Evolutionary conservation across 2,888 invertebrate genomes (phyloP), one percentile per base, ranked within the genome.

Genomic region (Criorhina ranunculi): DNA sequence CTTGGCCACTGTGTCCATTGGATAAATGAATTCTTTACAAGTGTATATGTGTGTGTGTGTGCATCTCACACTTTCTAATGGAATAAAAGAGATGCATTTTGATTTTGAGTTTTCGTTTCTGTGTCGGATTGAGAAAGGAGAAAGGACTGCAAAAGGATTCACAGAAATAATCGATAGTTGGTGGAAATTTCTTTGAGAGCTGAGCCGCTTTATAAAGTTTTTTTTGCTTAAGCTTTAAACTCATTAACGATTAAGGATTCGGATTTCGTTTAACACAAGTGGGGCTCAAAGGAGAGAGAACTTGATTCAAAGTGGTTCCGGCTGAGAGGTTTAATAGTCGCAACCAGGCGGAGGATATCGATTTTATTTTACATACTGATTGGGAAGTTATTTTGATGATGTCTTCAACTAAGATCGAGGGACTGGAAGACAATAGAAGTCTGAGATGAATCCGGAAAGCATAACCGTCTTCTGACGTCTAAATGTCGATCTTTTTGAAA

Each of bases 51-150:
- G 35, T 59, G 55, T 46, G 69, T 51, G 69, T 49, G 66, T 33
- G 59, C 35, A 66, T 49, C 59, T 57, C 55, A 79, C 69, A 75
- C 60, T 83, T 73, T 83, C 73, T 75, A 83, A 73, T 67, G 55
- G 62, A 75, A 83, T 67, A 69, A 73, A 66, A 72, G 67, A 72
- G 67, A 83, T 83, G 72, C 67, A 73, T 79, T 83, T 69, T 83
- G 73, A 73, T 79, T 82, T 31, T n/a, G 55, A 53, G 7, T 7
- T 51, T 40, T 57, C n/a, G 42, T 59, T 62, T 17, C 15, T 15
- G 11, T 15, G 7, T 46, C 62, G 31, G 67, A 35, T 35, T 12
- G n/a, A n/a, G 33, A 64, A 7, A 49, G 62, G 15, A 46, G 4
- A 15, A 37, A 15, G 11, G 37, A 5, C 1, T 9, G 29, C 1